phyloP scores from a whole-genome alignment of 2,797 vertebrate species.

The Enteromius thamalakanensis region DNA sequence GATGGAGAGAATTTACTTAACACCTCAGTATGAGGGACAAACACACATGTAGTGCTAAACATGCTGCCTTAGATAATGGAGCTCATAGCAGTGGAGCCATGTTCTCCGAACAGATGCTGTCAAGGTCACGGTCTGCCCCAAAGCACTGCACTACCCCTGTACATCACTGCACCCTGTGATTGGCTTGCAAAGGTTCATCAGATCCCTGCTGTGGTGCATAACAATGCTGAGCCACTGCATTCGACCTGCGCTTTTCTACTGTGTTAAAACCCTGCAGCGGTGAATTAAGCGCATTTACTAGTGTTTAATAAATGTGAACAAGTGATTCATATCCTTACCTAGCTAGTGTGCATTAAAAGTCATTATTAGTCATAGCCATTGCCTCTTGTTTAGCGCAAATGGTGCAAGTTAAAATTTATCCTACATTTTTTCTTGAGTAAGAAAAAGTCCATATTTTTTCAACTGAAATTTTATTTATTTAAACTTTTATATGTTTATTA shows the following conservation, averaged over 20 bases:
- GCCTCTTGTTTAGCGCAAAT: not conserved
- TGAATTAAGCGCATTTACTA: constrained; percentile 24
- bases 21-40: constrained; percentile 9
- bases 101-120: constrained; percentile 32
- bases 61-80: not conserved
- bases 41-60: not conserved
- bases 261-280: not conserved
- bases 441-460: not conserved
- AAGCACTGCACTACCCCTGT: constrained; percentile 5
- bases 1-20: constrained; percentile 40
- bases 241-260: constrained; percentile 22
- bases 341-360: constrained; percentile 9
- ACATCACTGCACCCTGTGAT: constrained; percentile 29
- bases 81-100: constrained; percentile 1
- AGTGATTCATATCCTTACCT: constrained; percentile 27
- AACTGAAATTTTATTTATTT: not conserved
- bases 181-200: constrained; percentile 29
- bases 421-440: not conserved
- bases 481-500: not conserved
- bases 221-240: constrained; percentile 27
- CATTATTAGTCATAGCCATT: constrained; percentile 4
- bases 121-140: constrained; percentile 35
- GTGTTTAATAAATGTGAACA: constrained; percentile 27
- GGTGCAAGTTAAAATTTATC: not conserved
- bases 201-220: constrained; percentile 31